These are phyloP conservation scores for Oppia nitens DNA, from an alignment of 1,140 invertebrate genomes.

Conservation along the genomic window DNA sequence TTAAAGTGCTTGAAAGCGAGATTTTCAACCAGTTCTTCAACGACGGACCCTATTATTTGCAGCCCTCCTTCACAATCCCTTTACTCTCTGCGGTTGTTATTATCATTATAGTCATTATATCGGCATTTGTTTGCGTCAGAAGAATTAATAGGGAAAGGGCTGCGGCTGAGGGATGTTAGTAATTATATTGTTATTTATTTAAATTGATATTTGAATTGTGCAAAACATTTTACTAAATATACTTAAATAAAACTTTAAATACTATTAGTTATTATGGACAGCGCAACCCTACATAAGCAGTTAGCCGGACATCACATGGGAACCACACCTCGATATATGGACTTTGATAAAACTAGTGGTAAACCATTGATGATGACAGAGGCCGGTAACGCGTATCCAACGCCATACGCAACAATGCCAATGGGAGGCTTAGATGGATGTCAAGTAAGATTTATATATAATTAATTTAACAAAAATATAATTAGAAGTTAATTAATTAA, in stretches of 20 bases:
- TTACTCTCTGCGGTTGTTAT: constrained; percentile 20
- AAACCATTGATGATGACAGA: constrained; percentile 12
- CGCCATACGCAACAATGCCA: constrained; percentile 12
- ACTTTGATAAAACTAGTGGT: constrained; percentile 12
- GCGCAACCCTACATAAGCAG: constrained; percentile 5
- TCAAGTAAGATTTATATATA: neutral
- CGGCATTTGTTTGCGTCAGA: constrained; percentile 20
- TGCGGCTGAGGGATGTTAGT: constrained; percentile 1
- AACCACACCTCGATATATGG: constrained; percentile 1
- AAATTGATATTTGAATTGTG: neutral
- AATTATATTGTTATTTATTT: neutral
- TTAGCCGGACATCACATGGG: constrained; percentile 3
- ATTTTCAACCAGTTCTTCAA: constrained; percentile 12
- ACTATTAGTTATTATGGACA: constrained; percentile 2
- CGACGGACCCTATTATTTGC: constrained; percentile 11
- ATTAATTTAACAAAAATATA: no score
- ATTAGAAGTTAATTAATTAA: no score
- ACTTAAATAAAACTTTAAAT: no score
- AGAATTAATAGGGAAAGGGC: constrained; percentile 18
- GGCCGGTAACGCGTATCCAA: constrained; percentile 8
- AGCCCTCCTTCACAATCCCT: constrained; percentile 21
- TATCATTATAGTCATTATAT: constrained; percentile 19
- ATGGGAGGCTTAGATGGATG: neutral
- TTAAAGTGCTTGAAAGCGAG: neutral
- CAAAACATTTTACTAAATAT: no score